Conservation (phyloP, 2,113 vertebrate genomes). For the Butorides virescens region DNA sequence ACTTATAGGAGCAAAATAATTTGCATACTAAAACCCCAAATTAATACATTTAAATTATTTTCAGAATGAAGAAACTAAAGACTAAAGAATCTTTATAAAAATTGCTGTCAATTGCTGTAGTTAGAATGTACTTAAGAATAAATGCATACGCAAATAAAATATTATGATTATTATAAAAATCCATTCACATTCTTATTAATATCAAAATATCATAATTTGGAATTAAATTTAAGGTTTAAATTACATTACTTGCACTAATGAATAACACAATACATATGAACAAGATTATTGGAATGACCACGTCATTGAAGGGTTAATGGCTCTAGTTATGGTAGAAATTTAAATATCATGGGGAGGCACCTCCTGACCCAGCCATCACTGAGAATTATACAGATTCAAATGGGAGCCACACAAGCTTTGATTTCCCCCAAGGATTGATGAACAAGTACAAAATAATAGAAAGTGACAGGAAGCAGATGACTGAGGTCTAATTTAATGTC, state of each 20-base stretch:
- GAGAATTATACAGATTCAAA: constrained; percentile 80
- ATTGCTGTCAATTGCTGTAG: background rate
- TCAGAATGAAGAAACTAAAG: background rate
- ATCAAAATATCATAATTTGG: background rate
- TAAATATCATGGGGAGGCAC: constrained; percentile 39
- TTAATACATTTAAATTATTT: background rate
- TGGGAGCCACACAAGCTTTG: constrained; percentile 70
- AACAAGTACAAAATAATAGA: constrained; percentile 80
- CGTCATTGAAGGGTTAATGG: constrained; percentile 44
- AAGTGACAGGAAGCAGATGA: constrained; percentile 86
- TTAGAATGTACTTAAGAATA: background rate
- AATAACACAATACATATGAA: background rate
- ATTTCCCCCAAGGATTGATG: constrained; percentile 82
- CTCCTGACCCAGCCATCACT: constrained; percentile 70
- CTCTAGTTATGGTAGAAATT: constrained; percentile 24
- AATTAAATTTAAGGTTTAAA: background rate
- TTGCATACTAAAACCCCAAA: background rate
- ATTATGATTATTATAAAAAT: background rate
- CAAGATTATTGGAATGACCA: background rate
- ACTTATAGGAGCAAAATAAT: background rate
- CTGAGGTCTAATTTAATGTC: constrained; percentile 79
- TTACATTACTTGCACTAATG: background rate
- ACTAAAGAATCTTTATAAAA: background rate
- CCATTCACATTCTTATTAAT: background rate
- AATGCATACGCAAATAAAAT: background rate